Base-by-base conservation (phyloP, 2,888 invertebrate genomes). In the Alviniconcha strummeri region DNA sequence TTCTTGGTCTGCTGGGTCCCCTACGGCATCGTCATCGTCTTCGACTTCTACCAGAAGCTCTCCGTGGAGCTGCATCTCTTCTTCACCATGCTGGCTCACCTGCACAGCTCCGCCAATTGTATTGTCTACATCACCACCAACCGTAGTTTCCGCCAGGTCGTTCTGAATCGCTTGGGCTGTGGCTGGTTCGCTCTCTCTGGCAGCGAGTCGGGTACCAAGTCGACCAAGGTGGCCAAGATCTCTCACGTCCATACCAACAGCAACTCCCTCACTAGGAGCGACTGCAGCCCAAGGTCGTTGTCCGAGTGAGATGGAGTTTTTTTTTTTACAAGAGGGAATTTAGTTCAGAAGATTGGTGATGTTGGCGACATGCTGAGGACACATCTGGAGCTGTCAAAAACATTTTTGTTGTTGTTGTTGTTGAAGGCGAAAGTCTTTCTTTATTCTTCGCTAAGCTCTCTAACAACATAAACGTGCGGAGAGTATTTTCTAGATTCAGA, bases 1-100 rank as follows among this genome's bases (percentile, higher is more conserved):
- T 92, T 91, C 84, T 84, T 90, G 19, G 78, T 90, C 11, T 90
- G 91, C 82, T 92, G 92, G 92, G 87, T 89, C 3, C 92, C 92
- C 8, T 92, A 92, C 83, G 90, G 90, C 67, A 81, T 90, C n/a
- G 87, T 91, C 52, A 90, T 90, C 67, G 89, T 88, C 7, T 71
- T 89, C 52, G 92, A 92, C 79, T 85, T 86, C 56, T 79, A 81
- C 80, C n/a, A 71, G 17, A 15, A 64, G 3, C 88, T 89, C 64
- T 86, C 90, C 0, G 83, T 86, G 56, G 89, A 90, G 76, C 80
- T 90, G 1, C 91, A 92, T 82, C 86, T 91, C 78, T 90, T 90
- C 81, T 88, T 90, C n/a, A 91, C 91, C 11, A 85, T 90, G 60
- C 85, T 91, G 76, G 91, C 91, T 0, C 92, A 92, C 84, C 83